Evolutionary conservation across 2,797 vertebrate genomes (phyloP), one percentile per base, ranked within the genome.

Genomic region (Anguilla megastoma): DNA sequence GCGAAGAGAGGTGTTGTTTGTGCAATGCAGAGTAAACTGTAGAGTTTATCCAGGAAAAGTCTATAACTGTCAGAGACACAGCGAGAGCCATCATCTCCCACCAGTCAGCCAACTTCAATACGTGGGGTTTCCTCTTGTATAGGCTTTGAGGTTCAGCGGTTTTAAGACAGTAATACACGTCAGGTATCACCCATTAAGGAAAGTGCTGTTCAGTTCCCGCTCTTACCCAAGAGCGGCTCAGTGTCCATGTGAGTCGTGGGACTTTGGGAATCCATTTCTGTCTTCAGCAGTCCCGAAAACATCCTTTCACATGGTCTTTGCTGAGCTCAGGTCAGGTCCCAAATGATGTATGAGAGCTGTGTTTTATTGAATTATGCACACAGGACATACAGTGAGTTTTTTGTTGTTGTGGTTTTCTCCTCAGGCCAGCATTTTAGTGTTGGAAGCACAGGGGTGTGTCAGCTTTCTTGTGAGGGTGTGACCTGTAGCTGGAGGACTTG

Each of bases 101-200:
- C 63, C 63, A 27, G 63, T 69, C 41, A 45, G 41, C 63, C 1
- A 27, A 27, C 56, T 58, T 18, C 24, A 69, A 69, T 27, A 69
- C 24, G 6, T 69, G 9, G 63, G 24, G 63, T 84, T 90, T 85
- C 30, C 41, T 58, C 50, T 66, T 84, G 86, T 69, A 9, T 83
- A 60, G 52, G 58, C 58, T 48, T 30, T 6, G 83, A 27, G 82
- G 84, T 58, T 41, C 74, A 36, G 84, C 45, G 80, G 87, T 86
- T 45, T 41, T 79, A 85, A n/a, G 27, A 86, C n/a, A 27, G n/a
- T 27, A 21, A 56, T 84, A 7, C 12, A 18, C 33, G 41, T 18
- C 74, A 45, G 74, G 74, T 45, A 69, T 86, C 14, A 2, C n/a
- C 30, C 41, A 71, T 21, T 71, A 86, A 71, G 10, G 18, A 69